Conservation (phyloP, 1,140 invertebrate species). For the Cryptotermes secundus region DNA sequence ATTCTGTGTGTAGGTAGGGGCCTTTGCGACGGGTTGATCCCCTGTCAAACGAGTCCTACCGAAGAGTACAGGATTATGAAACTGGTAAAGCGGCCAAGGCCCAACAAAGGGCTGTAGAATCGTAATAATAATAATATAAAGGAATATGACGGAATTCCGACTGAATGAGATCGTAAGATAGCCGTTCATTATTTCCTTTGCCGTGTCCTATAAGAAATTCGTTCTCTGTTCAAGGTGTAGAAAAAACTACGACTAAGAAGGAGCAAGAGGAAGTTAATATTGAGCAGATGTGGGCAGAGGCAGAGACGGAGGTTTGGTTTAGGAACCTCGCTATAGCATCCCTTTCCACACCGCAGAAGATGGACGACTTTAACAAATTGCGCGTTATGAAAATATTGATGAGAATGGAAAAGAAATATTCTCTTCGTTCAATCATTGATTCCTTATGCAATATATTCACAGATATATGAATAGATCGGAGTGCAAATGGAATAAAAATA, state of each 20-base stretch:
- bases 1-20: no score
- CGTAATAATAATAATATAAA: no score
- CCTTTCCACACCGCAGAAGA: background rate
- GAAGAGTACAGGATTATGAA: no score
- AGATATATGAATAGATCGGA: no score
- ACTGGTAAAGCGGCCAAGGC: no score
- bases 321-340: background rate
- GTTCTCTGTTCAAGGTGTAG: background rate
- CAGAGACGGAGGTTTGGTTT: background rate
- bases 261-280: background rate
- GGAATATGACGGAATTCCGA: no score
- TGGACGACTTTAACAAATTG: background rate
- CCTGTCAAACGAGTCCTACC: no score
- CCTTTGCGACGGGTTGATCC: no score
- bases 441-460: background rate
- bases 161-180: no score
- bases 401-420: background rate
- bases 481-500: constrained; percentile 15
- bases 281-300: background rate
- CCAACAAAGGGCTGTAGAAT: no score
- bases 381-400: background rate
- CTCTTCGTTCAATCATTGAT: background rate
- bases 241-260: background rate
- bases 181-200: no score
- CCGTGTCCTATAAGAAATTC: background rate